Base-by-base conservation (phyloP, 30 jellyfish, hydroid and myxozoan genomes). In the Clytia hemisphaerica region DNA sequence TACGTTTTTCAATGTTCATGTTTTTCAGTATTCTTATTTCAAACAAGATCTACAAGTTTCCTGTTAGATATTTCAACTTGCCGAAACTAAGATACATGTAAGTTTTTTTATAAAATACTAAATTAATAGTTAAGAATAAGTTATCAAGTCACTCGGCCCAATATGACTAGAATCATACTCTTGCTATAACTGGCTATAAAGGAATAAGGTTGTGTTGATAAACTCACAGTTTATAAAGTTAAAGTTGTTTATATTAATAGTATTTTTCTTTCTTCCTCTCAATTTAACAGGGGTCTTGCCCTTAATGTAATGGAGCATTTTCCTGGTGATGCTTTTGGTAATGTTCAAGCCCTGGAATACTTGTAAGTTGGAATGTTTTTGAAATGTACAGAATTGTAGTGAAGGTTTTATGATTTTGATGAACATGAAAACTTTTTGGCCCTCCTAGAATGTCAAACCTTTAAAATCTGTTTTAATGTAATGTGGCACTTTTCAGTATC, bases 71-170 rank as follows among this genome's bases (percentile, higher is more conserved):
- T n/a, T 77, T 86, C 37, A 78, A 73, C 45, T 61, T 78, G 27
- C 96, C 96, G n/a, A 73, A 77, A 18, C 75, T 86, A 47, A 34
- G 58, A 50, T 78, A 30, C 63, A 40, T 86, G 96, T 86, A 72
- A 71, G 96, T 66, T 16, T 37, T 33, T 10, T 2, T 9, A 27
- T 16, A 45, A 35, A 14, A 24, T 53, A 7, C 19, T 7, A 22
- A 10, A 53, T 53, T 53, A 7, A 10, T 42, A 42, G 18, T 42
- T 42, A 42, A n/a, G 15, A 42, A 10, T 42, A 12, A 4, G 16
- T 57, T 21, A 1, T 7, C 16, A 3, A 21, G 15, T 7, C 36
- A 57, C 15, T n/a, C 25, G 26, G n/a, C n/a, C n/a, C n/a, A n/a
- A n/a, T n/a, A n/a, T n/a, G n/a, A 16, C 28, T 30, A 62, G 15